Evolutionary conservation across 1,140 invertebrate species (phyloP).

Genomic region (Cherax quadricarinatus): DNA sequence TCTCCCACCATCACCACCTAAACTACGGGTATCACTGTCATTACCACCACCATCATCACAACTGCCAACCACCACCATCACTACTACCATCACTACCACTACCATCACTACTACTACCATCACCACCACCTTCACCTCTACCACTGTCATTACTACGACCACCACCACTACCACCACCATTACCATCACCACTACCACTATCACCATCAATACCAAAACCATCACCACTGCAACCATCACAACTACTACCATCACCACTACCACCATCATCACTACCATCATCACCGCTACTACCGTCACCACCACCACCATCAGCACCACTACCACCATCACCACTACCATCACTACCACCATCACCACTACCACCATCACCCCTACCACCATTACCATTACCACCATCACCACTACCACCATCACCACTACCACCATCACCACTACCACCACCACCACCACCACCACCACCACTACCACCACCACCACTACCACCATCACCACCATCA

Average conservation of each 20-base stretch:
- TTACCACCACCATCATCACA: not conserved
- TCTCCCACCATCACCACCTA: too few species aligned
- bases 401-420: too few species aligned
- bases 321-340: not conserved
- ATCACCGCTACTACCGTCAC: not conserved
- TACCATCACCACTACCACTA: not conserved
- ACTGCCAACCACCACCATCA: not conserved
- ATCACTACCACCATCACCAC: too few species aligned
- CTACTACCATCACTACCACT: not conserved
- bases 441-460: too few species aligned
- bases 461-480: too few species aligned
- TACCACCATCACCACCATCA: too few species aligned
- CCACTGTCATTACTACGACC: too few species aligned
- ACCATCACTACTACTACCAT: not conserved
- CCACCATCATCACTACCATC: too few species aligned
- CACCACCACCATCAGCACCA: not conserved
- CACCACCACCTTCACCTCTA: too few species aligned
- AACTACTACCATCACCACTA: not conserved
- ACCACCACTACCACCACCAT: not conserved
- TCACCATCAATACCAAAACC: not conserved
- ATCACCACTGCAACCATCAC: not conserved
- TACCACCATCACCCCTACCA: too few species aligned
- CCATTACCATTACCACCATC: too few species aligned
- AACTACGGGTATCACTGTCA: not conserved
- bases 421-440: too few species aligned